Evolutionary conservation across 2,797 vertebrate species (phyloP).

Genomic region (Lemur catta): DNA sequence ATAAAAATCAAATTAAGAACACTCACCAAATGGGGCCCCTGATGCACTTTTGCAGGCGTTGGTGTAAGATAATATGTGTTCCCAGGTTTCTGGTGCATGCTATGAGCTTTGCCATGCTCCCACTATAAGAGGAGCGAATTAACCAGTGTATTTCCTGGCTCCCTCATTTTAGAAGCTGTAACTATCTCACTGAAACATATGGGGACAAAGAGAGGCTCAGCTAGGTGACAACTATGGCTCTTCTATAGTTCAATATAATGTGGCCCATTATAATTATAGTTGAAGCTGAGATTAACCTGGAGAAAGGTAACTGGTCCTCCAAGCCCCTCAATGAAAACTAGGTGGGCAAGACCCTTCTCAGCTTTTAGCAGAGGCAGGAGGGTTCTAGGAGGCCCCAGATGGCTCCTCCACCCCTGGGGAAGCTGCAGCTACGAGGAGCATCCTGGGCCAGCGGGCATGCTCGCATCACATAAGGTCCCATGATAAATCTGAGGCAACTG

Average conservation of each 20-base stretch:
- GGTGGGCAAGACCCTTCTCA: background rate
- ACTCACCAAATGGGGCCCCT: background rate
- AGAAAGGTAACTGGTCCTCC: accelerated
- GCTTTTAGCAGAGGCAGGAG: background rate
- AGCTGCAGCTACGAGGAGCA: background rate
- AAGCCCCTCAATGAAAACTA: background rate
- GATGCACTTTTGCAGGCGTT: background rate
- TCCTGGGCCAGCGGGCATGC: background rate
- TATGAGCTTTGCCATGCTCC: accelerated
- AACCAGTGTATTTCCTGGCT: background rate
- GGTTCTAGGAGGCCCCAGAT: accelerated
- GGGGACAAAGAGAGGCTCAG: background rate
- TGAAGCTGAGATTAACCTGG: background rate
- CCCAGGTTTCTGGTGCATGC: background rate
- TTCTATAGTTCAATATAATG: accelerated
- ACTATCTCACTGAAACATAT: background rate
- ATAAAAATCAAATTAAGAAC: background rate
- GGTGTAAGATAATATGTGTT: accelerated
- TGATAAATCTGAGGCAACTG: background rate
- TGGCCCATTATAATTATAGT: background rate
- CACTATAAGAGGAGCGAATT: background rate
- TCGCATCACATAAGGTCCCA: background rate
- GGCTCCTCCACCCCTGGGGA: background rate
- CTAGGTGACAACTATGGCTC: background rate
- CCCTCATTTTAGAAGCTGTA: background rate